Base-by-base conservation (phyloP, 2,797 vertebrate species). In the Myripristis jacobus region DNA sequence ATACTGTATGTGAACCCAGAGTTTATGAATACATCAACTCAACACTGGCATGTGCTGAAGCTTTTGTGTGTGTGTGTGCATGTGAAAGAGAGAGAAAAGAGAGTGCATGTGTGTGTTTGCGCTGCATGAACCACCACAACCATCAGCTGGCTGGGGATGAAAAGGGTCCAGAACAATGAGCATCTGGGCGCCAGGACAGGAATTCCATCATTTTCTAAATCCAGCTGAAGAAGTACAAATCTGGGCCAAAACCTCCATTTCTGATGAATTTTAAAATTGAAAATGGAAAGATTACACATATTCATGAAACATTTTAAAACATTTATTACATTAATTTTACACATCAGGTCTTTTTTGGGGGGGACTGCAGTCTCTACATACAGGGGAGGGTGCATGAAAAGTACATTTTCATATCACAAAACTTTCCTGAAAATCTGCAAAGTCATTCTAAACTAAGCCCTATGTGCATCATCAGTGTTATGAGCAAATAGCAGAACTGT, bases 151-250 rank as follows among this genome's bases (percentile, higher is more conserved):
- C 71, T 62, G 31, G 7, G 18, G 77, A 81, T 77, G 48, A 82
- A 63, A 86, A 82, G 66, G n/a, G 2, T 13, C 24, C 16, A 34
- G 66, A 76, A 65, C 80, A 75, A 84, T 16, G 9, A 67, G 69
- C 88, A 92, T 90, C 88, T 92, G 91, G 88, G 70, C 36, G 43
- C 58, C 88, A 90, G 82, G 19, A 73, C 3, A 79, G 47, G 56
- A 86, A 76, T 84, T 59, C 58, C 16, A 71, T 75, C 38, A 68
- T 82, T 72, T 63, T 22, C 15, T 55, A 25, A 82, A 77, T 61
- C 51, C 46, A 55, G 0, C 21, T 9, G 31, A 57, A 67, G 58
- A 65, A 29, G 31, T 27, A 62, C 41, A 73, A 72, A 63, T 27
- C 15, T 36, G 27, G 56, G 36, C 16, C 61, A 3, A 55, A 68